Evolutionary conservation across 2,888 invertebrate genomes (phyloP), one percentile per base, ranked within the genome.

Genomic region (Saturnia japonica): DNA sequence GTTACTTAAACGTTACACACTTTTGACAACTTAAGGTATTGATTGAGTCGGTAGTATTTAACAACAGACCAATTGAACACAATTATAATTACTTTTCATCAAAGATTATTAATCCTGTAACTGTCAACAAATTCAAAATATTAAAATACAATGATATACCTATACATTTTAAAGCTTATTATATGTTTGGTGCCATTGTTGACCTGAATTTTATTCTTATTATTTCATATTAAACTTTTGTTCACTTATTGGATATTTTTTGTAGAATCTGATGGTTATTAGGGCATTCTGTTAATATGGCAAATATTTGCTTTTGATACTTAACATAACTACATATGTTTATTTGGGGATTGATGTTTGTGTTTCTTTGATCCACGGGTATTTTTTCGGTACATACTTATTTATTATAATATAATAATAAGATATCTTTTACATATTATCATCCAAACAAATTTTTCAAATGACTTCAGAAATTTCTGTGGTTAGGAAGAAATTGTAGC

Each of bases 401-500:
- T 57, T 2, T 14, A 22, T 22, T n/a, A 54, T 9, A n/a, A 54
- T 22, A 22, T 54, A 54, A 9, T 34, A 4, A 34, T 34, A 6
- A n/a, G 1, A 54, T n/a, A 54, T 22, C 22, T 11, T 64, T 64
- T 16, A 40, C 64, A 40, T 40, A 11, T 64, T 64, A 34, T 40
- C 9, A 19, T 40, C 40, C 64, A 64, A 64, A 64, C 40, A 64
- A 40, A 64, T 64, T 3, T n/a, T 64, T 64, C 64, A 64, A 64
- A 64, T 40, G 64, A 64, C 19, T 34, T n/a, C 22, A 28, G 25
- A 25, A 28, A 11, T 60, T 28, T 60, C 14, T 25, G 22, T 25
- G 3, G 12, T 57, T n/a, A 57, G 25, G 1, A 51, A 51, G 11
- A 11, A 25, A 57, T 14, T 57, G 57, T 54, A 54, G 51, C 51